A percentile compares a stretch with the other conserved stretches of the same genome.
phyloP scores from a whole-genome alignment of 2,797 vertebrate genomes.

The Acipenser oxyrinchus region DNA sequence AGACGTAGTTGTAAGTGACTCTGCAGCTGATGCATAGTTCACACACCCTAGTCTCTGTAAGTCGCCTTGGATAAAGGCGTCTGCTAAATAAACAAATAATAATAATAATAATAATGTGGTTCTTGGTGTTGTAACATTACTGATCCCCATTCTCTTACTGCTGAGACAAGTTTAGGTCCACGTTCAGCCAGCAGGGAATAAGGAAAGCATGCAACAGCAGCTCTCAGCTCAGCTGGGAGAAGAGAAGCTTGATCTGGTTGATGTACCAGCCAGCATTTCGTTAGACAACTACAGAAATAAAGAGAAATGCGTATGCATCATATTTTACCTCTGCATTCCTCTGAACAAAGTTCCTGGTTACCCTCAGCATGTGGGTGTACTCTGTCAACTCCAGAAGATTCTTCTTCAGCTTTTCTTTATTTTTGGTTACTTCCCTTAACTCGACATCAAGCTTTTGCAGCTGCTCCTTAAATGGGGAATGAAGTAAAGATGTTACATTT shows the following conservation, averaged over 20 bases:
- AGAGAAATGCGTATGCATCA: constrained; percentile 3
- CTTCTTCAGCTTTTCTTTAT: constrained; percentile 87
- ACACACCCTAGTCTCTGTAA: too few species aligned
- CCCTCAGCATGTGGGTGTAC: constrained; percentile 83
- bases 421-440: constrained; percentile 82
- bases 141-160: neutral
- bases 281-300: neutral
- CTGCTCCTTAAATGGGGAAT: constrained; percentile 67
- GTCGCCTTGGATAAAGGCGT: too few species aligned
- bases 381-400: constrained; percentile 87
- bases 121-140: too few species aligned
- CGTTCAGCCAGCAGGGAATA: neutral
- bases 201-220: constrained; percentile 9
- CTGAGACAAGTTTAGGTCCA: neutral
- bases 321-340: constrained; percentile 66
- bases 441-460: constrained; percentile 88
- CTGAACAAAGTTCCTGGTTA: constrained; percentile 74
- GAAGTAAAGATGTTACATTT: too few species aligned
- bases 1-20: too few species aligned
- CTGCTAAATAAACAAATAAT: too few species aligned
- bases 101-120: too few species aligned
- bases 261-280: neutral
- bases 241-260: neutral
- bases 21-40: too few species aligned
- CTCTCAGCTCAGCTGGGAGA: neutral